A percentile compares a stretch with the other conserved stretches of the same genome.
Evolutionary conservation across 2,888 invertebrate species (phyloP).

Genomic region (Calameuta idolon): DNA sequence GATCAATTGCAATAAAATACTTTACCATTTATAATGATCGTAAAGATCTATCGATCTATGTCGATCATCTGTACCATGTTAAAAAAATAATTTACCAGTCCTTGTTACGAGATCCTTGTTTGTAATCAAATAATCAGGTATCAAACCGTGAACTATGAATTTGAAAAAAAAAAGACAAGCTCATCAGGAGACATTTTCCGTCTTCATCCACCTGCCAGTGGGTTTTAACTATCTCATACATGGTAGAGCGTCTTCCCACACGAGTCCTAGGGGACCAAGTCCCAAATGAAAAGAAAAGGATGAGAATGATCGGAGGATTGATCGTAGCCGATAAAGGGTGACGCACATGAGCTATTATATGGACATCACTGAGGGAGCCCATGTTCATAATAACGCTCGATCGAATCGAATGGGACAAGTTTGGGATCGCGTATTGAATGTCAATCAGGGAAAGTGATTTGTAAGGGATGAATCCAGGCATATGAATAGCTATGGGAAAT

Average conservation of each 20-base stretch:
- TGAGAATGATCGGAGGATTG: slow-evolving; percentile 23
- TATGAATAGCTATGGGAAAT: slow-evolving; percentile 20
- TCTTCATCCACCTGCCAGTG: slow-evolving; percentile 41
- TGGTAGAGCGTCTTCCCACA: slow-evolving; percentile 26
- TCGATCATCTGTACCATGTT: neutral
- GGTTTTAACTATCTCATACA: neutral
- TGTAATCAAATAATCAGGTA: neutral
- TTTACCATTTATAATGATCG: neutral
- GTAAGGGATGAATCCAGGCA: slow-evolving; percentile 40
- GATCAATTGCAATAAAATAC: neutral
- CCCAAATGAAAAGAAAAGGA: slow-evolving; percentile 21
- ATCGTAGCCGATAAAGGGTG: slow-evolving; percentile 31
- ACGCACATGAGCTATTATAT: slow-evolving; percentile 22
- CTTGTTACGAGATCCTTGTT: neutral
- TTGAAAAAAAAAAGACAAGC: neutral
- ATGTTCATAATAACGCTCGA: slow-evolving; percentile 33
- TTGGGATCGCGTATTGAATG: slow-evolving; percentile 59
- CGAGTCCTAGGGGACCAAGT: slow-evolving; percentile 13
- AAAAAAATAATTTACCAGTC: neutral
- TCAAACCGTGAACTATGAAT: neutral
- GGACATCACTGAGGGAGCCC: slow-evolving; percentile 38
- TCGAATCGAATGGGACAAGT: slow-evolving; percentile 50
- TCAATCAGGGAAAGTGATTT: slow-evolving; percentile 67
- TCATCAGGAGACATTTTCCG: slow-evolving; percentile 24
- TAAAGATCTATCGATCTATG: neutral